phyloP scores from a whole-genome alignment of 2,888 invertebrate species.

The Lasioglossum marginatum region DNA sequence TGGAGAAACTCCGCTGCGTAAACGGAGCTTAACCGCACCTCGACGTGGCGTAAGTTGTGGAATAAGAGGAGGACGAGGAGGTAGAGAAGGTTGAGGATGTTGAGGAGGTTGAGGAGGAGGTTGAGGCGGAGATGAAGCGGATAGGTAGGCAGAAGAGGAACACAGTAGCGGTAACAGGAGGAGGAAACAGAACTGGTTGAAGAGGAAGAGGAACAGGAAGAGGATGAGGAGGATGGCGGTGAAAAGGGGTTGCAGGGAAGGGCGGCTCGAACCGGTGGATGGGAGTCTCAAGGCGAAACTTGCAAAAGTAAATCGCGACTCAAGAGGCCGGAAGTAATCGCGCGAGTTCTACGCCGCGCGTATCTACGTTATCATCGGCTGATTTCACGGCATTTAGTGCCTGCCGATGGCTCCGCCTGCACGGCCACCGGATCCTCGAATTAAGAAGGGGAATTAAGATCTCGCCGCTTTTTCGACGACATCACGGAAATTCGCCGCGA shows the following conservation, averaged over 20 bases:
- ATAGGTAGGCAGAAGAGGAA: neutral
- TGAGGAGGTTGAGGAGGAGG: neutral
- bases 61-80: conserved; percentile 32
- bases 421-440: conserved; percentile 29
- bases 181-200: neutral
- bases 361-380: conserved; percentile 73
- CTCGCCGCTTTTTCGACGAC: neutral
- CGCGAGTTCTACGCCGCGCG: conserved; percentile 74
- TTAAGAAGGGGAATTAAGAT: conserved; percentile 32
- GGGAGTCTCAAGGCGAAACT: conserved; percentile 77
- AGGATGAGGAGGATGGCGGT: neutral
- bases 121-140: neutral
- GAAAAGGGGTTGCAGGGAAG: conserved; percentile 9
- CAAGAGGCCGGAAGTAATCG: conserved; percentile 83
- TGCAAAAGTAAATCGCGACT: conserved; percentile 83
- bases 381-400: conserved; percentile 78
- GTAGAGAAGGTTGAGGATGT: neutral
- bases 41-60: conserved; percentile 45
- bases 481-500: neutral
- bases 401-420: conserved; percentile 68
- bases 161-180: neutral
- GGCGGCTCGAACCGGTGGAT: conserved; percentile 28
- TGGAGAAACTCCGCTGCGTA: conserved; percentile 78
- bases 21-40: conserved; percentile 80
- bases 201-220: neutral